Evolutionary conservation across 92 coral and sea anemone species (phyloP).

Genomic region (Epizoanthus illoricatus): DNA sequence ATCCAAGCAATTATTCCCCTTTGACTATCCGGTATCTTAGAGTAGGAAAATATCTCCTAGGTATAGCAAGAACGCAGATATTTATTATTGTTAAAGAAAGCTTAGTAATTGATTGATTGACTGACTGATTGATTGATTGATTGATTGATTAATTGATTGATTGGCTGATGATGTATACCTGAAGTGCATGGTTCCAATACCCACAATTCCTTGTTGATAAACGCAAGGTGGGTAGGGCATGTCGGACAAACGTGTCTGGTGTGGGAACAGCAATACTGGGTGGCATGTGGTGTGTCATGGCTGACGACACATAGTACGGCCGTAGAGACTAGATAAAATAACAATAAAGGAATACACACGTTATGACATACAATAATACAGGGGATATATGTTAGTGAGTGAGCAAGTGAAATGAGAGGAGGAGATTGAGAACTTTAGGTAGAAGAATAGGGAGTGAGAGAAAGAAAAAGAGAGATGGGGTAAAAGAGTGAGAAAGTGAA

Average conservation of each 20-base stretch:
- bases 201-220: constrained; percentile 77
- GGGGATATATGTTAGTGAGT: neutral
- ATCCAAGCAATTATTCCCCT: too few species aligned
- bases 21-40: too few species aligned
- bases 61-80: too few species aligned
- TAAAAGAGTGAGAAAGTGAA: neutral
- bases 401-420: neutral
- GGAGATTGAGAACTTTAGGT: too few species aligned
- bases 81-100: too few species aligned
- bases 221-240: constrained; percentile 79
- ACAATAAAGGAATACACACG: neutral
- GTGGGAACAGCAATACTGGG: constrained; percentile 80
- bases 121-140: neutral
- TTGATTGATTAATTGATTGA: neutral
- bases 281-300: constrained; percentile 80
- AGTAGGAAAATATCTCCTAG: too few species aligned
- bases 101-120: too few species aligned
- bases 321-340: constrained; percentile 61
- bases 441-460: too few species aligned
- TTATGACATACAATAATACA: neutral
- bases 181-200: constrained; percentile 89
- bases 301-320: constrained; percentile 88
- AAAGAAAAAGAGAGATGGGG: too few species aligned
- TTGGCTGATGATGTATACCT: constrained; percentile 49
- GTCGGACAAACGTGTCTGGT: constrained; percentile 70